Percentiles rank a stretch among this genome's conserved stretches.
These are phyloP conservation scores for Dermatemys mawii DNA, from an alignment of 2,113 vertebrate genomes.

Conservation along the genomic window DNA sequence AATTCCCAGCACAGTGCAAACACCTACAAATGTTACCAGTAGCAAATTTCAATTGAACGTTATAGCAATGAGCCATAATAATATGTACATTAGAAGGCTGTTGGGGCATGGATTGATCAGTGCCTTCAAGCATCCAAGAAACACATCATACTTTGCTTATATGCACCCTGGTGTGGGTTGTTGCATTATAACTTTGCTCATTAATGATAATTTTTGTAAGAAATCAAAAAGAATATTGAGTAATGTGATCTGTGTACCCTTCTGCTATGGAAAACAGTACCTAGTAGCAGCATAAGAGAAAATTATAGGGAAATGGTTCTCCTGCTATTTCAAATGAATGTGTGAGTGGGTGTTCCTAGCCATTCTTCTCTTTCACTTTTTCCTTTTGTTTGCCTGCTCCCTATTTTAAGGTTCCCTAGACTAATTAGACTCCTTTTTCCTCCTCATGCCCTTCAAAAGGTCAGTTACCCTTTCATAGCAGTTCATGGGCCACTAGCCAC, in stretches of 20 bases:
- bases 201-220: neutral
- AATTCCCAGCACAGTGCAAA: neutral
- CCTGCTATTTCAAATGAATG: neutral
- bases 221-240: neutral
- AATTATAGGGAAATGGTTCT: neutral
- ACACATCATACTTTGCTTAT: neutral
- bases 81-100: neutral
- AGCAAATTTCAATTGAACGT: neutral
- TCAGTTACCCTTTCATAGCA: neutral
- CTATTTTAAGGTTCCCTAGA: neutral
- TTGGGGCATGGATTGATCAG: neutral
- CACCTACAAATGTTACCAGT: neutral
- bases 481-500: neutral
- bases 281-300: constrained; percentile 1
- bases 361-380: neutral
- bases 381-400: neutral
- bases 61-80: neutral
- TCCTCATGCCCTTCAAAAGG: neutral
- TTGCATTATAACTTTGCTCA: neutral
- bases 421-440: neutral
- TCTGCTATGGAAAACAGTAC: neutral
- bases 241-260: neutral
- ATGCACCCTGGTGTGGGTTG: neutral
- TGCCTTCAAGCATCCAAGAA: neutral
- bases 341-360: neutral